phyloP scores from a whole-genome alignment of 2,797 vertebrate species.

The Psittacula derbiana region DNA sequence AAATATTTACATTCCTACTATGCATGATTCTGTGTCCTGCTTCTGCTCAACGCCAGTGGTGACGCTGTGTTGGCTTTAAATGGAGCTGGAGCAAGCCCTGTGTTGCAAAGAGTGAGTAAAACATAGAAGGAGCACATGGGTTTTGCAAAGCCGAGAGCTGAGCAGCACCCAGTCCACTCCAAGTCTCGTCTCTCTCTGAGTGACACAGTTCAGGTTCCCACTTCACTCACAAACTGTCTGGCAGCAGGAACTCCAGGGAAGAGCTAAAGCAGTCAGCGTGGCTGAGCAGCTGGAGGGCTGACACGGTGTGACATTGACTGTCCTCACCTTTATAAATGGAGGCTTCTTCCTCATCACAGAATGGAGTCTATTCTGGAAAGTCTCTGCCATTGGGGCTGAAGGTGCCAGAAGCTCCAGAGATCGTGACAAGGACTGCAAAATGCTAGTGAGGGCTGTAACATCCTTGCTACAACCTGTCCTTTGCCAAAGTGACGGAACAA shows the following conservation, averaged over 20 bases:
- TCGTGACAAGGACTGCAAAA: not conserved
- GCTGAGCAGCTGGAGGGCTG: not conserved
- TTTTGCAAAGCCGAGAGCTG: not conserved
- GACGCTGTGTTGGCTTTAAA: not conserved
- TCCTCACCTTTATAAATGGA: not conserved
- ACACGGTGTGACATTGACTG: accelerated
- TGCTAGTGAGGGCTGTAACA: not conserved
- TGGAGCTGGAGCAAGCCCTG: not conserved
- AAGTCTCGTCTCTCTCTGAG: not conserved
- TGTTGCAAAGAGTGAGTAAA: not conserved
- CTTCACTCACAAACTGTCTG: not conserved
- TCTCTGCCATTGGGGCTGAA: not conserved
- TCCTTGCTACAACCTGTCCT: not conserved
- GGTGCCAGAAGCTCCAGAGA: not conserved
- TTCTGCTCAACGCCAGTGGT: not conserved
- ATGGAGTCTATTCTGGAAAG: not conserved
- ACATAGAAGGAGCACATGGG: not conserved
- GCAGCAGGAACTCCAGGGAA: not conserved
- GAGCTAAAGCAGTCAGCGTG: not conserved
- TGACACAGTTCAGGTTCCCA: not conserved
- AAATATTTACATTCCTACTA: constrained; percentile 8
- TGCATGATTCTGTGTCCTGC: not conserved
- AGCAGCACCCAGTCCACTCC: not conserved
- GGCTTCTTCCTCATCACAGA: not conserved
- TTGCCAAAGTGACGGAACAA: not conserved